Conservation (phyloP, 2,888 invertebrate species). For the Stomorhina lunata region DNA sequence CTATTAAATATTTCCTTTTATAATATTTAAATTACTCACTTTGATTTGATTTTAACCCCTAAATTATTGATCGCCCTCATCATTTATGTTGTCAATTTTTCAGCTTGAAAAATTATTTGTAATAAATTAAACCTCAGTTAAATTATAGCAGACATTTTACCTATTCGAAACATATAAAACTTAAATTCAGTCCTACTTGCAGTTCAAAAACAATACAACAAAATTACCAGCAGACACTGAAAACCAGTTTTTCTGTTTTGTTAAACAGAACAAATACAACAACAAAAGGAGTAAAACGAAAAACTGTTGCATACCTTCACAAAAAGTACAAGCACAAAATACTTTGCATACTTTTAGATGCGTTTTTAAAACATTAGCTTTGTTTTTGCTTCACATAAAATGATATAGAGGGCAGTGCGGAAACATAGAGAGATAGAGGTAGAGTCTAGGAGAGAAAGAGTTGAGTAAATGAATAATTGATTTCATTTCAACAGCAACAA, state of each 20-base stretch:
- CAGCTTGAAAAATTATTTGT: conserved; percentile 24
- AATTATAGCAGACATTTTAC: background rate
- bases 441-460: conserved; percentile 62
- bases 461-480: conserved; percentile 75
- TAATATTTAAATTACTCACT: background rate
- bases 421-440: conserved; percentile 24
- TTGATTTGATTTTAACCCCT: background rate
- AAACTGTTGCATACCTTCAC: conserved; percentile 56
- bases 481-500: conserved; percentile 70
- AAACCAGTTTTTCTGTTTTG: conserved; percentile 6
- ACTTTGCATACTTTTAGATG: conserved; percentile 58
- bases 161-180: background rate
- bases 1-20: background rate
- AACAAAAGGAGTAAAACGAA: background rate
- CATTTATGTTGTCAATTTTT: conserved; percentile 1
- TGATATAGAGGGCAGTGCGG: background rate
- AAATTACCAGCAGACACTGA: background rate
- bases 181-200: conserved; percentile 5
- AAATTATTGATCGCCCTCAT: background rate
- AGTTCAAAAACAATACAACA: background rate
- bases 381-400: background rate
- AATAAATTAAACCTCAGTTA: conserved; percentile 38
- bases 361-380: conserved; percentile 29
- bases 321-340: conserved; percentile 20
- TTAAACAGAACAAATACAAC: background rate